Evolutionary conservation across 2,797 vertebrate genomes (phyloP).

Genomic region (Gymnothorax javanicus): DNA sequence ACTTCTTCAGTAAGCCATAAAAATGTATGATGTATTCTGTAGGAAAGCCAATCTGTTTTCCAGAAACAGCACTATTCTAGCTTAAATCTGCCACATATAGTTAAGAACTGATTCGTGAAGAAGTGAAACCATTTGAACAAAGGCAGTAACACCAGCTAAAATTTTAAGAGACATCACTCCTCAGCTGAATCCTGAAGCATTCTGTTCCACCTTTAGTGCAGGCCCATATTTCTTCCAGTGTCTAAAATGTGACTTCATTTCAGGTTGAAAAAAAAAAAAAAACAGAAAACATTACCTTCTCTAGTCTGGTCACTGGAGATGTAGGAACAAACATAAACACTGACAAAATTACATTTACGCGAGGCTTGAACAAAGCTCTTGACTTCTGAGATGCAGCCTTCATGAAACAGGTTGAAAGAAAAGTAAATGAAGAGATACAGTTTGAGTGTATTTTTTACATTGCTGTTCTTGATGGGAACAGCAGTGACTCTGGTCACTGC

Average conservation of each 20-base stretch:
- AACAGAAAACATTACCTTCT: neutral
- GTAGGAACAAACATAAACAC: neutral
- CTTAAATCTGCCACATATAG: neutral
- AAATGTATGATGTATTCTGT: neutral
- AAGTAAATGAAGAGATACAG: too few relatives aligned
- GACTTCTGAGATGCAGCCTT: neutral
- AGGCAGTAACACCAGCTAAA: neutral
- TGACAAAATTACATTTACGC: neutral
- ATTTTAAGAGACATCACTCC: neutral
- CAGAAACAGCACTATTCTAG: neutral
- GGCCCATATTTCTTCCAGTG: neutral
- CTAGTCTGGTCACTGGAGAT: neutral
- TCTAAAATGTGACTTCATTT: neutral
- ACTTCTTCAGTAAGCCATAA: neutral
- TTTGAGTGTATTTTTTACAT: too few relatives aligned
- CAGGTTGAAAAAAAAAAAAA: neutral
- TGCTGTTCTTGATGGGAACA: neutral
- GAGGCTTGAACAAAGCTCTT: neutral
- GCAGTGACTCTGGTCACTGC: neutral
- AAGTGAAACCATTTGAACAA: neutral
- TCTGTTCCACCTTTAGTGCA: slow-evolving; percentile 7
- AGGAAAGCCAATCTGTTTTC: neutral
- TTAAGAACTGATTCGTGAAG: neutral
- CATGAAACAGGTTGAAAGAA: too few relatives aligned
- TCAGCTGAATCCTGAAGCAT: neutral